These are phyloP conservation scores for Nyctalus aviator DNA, from an alignment of 2,797 vertebrate species.

Conservation along the genomic window DNA sequence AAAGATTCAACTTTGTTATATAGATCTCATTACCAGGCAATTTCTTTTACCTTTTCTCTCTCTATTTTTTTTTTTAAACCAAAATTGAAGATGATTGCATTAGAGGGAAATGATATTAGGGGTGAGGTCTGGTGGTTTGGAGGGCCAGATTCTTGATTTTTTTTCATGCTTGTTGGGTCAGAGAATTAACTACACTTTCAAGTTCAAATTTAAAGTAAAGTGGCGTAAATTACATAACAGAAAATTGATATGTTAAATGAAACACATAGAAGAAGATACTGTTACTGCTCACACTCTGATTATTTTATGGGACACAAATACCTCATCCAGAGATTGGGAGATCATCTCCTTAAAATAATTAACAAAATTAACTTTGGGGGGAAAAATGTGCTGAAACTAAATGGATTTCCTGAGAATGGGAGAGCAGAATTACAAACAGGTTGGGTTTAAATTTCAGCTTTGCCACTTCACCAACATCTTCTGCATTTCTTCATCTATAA, in stretches of 20 bases:
- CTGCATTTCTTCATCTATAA: not conserved
- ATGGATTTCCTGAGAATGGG: not conserved
- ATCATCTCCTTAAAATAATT: not conserved
- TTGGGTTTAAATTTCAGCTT: not conserved
- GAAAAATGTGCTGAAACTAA: not conserved
- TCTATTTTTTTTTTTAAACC: not conserved
- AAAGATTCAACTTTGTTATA: not conserved
- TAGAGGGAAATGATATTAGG: constrained; percentile 11
- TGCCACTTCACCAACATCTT: not conserved
- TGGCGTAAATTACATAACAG: not conserved
- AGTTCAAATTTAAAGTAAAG: not conserved
- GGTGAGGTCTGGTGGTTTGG: not conserved
- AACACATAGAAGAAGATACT: not conserved
- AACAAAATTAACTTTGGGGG: not conserved
- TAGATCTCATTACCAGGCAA: not conserved
- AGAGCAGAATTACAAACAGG: not conserved
- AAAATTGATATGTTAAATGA: not conserved
- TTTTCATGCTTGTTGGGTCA: not conserved
- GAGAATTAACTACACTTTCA: constrained; percentile 2
- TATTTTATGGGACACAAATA: not conserved
- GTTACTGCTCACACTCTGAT: not conserved
- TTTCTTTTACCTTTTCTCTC: not conserved
- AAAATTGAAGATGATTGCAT: not conserved
- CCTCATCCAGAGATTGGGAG: not conserved
- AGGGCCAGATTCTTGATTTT: not conserved